Evolutionary conservation across 2,888 invertebrate species (phyloP).

Genomic region (Drosophila subsilvestris): DNA sequence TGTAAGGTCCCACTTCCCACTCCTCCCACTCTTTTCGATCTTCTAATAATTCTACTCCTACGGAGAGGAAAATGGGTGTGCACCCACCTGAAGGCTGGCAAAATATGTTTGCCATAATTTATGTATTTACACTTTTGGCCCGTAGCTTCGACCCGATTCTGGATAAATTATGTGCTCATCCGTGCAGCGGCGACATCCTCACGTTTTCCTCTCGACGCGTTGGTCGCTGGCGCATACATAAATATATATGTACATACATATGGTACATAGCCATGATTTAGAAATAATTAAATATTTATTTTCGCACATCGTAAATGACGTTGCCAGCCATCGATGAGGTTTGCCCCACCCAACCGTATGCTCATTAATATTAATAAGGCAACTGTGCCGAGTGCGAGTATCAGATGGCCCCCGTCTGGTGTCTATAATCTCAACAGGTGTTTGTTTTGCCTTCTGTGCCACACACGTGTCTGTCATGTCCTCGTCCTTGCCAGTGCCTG

Average conservation of each 20-base stretch:
- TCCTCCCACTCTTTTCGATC: neutral
- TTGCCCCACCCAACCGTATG: constrained; percentile 49
- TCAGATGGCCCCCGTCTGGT: constrained; percentile 19
- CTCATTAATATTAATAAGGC: constrained; percentile 76
- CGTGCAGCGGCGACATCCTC: constrained; percentile 19
- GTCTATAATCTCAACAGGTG: constrained; percentile 67
- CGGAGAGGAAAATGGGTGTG: constrained; percentile 2
- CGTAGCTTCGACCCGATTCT: constrained; percentile 9
- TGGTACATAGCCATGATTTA: constrained; percentile 58
- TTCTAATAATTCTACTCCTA: neutral
- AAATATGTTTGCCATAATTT: constrained; percentile 43
- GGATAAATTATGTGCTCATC: constrained; percentile 33
- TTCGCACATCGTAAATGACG: constrained; percentile 73
- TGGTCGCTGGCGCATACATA: neutral
- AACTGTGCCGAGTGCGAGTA: constrained; percentile 22
- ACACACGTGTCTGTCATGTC: constrained; percentile 60
- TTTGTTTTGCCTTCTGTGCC: constrained; percentile 36
- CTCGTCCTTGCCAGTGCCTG: constrained; percentile 26
- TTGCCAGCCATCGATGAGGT: constrained; percentile 45
- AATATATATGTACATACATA: no score
- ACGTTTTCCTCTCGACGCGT: constrained; percentile 27
- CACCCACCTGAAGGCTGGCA: constrained; percentile 9
- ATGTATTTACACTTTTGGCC: constrained; percentile 24
- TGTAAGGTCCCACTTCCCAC: neutral
- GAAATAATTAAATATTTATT: constrained; percentile 79